Percentiles rank a stretch among this genome's conserved stretches.
Conservation (phyloP, 2,113 vertebrate genomes). For the Phrynosoma blainvillii region DNA sequence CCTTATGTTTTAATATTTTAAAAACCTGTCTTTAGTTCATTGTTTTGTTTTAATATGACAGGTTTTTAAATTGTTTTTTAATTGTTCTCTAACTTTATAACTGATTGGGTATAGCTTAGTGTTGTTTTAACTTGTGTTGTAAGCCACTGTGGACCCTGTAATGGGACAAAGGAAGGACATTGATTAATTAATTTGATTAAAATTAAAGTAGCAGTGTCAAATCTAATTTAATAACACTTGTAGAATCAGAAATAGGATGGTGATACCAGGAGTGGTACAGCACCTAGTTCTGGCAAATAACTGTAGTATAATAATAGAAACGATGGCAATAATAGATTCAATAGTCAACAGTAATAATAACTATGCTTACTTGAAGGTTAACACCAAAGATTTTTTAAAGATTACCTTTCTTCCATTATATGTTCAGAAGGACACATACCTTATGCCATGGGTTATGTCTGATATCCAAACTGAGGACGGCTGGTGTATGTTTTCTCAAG, state of each 20-base stretch:
- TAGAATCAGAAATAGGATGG: neutral
- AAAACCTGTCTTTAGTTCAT: no score
- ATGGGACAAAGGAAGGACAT: no score
- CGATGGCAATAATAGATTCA: neutral
- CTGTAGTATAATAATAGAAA: neutral
- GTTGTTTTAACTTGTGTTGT: no score
- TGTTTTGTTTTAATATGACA: no score
- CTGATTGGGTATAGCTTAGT: no score
- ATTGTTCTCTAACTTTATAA: no score
- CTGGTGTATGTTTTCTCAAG: constrained; percentile 77
- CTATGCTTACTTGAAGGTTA: neutral
- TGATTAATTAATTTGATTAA: no score
- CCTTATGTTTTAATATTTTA: no score
- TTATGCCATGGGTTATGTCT: constrained; percentile 82
- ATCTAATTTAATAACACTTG: neutral
- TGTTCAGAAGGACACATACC: constrained; percentile 25
- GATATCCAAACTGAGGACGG: constrained; percentile 76
- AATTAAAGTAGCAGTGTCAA: neutral
- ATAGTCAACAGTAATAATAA: neutral
- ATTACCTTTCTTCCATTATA: neutral
- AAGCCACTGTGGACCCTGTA: neutral
- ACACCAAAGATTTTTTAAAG: no score
- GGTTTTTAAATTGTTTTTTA: no score
- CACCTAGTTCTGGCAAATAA: neutral
- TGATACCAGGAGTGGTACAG: neutral